Base-by-base conservation (phyloP, 2,888 invertebrate species). In the Anoncus sp. region DNA sequence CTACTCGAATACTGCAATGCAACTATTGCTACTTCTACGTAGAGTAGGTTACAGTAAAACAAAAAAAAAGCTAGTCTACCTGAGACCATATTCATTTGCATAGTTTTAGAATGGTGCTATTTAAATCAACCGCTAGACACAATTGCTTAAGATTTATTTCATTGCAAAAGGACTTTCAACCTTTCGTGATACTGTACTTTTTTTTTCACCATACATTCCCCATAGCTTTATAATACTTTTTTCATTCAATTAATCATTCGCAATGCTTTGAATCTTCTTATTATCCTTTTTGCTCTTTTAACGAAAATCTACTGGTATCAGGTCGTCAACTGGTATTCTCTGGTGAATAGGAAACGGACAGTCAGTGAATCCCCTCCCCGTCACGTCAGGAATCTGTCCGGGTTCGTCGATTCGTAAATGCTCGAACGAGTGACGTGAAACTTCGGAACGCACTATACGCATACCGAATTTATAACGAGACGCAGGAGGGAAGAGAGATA, bases 381-480 rank as follows among this genome's bases (percentile, higher is more conserved):
- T 69, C 62, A 40, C 35, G 43, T 24, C 63, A 22, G 55, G 45
- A 63, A 72, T 63, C 45, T 16, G 45, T 10, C 35, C 10, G 20
- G 43, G 12, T 20, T 16, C n/a, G 55, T 65, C 75, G 70, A 45
- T 75, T 63, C 40, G 62, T n/a, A 47, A 71, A 75, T 71, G 77
- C 70, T 65, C 20, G 38, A 53, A 43, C 38, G 75, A 79, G 43
- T 79, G 78, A 79, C 78, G 78, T 67, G 63, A 43, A 75, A 79
- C 72, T 63, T 53, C 51, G 72, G 75, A 79, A 79, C 72, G 75
- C 78, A 79, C 78, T 79, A 67, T 72, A 75, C 71, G 72, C 75
- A 72, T 49, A 27, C 20, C 62, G 75, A 75, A 79, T 79, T 79
- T 67, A 75, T 75, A 75, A 79, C 63, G 62, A 79, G 47, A 59